These are phyloP conservation scores for Galaxea fascicularis DNA, from an alignment of 92 coral and sea anemone species.

Conservation along the genomic window DNA sequence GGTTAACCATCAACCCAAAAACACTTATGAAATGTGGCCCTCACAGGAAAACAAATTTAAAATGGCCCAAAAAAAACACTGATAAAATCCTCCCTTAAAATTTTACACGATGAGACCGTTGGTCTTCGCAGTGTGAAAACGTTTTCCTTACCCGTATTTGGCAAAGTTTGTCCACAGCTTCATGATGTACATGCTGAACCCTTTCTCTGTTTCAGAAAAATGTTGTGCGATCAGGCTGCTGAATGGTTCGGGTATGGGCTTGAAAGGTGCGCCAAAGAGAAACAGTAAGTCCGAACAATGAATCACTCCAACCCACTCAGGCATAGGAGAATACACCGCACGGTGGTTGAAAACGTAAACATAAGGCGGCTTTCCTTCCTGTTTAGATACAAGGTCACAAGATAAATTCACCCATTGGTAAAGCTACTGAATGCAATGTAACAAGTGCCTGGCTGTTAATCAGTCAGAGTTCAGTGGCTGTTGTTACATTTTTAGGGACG, in stretches of 20 bases:
- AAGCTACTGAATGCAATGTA: neutral
- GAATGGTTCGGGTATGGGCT: neutral
- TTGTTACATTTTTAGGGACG: too few relatives aligned
- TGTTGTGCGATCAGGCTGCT: neutral
- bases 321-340: constrained; percentile 2
- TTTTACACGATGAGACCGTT: too few relatives aligned
- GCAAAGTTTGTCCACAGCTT: constrained; percentile 85
- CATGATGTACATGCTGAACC: constrained; percentile 50
- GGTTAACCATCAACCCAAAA: too few relatives aligned
- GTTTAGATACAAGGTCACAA: neutral
- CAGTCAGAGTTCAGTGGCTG: too few relatives aligned
- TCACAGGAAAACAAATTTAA: too few relatives aligned
- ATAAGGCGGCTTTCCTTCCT: constrained; percentile 29
- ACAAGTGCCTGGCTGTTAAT: too few relatives aligned
- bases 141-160: constrained; percentile 76
- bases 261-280: constrained; percentile 32
- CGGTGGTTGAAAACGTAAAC: constrained; percentile 53
- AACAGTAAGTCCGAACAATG: neutral
- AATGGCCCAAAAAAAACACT: too few relatives aligned
- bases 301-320: constrained; percentile 22
- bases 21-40: too few relatives aligned
- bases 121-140: too few relatives aligned
- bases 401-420: neutral
- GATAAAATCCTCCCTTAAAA: too few relatives aligned
- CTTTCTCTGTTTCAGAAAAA: neutral